Evolutionary conservation across 2,797 vertebrate species (phyloP).

Genomic region (Phataginus tricuspis): DNA sequence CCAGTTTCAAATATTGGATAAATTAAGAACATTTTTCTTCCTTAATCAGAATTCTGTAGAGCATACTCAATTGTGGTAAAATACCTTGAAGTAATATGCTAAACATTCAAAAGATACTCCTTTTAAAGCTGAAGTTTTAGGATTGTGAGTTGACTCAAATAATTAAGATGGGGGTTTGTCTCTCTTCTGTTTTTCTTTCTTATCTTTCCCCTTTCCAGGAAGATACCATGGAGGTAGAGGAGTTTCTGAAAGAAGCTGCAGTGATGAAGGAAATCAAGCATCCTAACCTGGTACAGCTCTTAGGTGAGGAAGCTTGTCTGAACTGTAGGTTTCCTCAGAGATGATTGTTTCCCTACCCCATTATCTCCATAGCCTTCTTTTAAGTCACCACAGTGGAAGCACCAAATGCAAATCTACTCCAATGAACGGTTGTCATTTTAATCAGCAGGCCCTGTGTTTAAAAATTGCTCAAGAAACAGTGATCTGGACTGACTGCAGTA

Average conservation of each 20-base stretch:
- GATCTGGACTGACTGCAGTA: neutral
- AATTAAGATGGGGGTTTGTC: constrained; percentile 6
- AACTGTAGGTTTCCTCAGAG: neutral
- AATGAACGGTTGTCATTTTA: neutral
- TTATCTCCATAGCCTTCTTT: constrained; percentile 15
- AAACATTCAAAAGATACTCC: constrained; percentile 15
- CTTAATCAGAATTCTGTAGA: neutral
- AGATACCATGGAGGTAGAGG: constrained; percentile 99
- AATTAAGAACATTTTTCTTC: neutral
- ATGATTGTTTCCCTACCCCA: neutral
- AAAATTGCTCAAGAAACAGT: neutral
- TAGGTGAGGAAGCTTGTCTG: constrained; percentile 83
- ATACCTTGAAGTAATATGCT: constrained; percentile 7
- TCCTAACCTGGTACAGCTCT: constrained; percentile 94
- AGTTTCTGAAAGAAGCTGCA: constrained; percentile 98
- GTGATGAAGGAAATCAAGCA: constrained; percentile 99
- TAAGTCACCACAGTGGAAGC: constrained; percentile 12
- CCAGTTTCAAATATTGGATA: constrained; percentile 4
- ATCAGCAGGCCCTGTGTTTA: neutral
- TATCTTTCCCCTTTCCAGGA: constrained; percentile 87
- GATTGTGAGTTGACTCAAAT: constrained; percentile 30
- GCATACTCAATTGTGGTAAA: neutral
- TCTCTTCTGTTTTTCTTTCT: constrained; percentile 65
- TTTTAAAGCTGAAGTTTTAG: constrained; percentile 33
- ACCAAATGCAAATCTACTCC: neutral